These are phyloP conservation scores for Ferrisia virgata DNA, from an alignment of 2,888 invertebrate species.

Conservation along the genomic window DNA sequence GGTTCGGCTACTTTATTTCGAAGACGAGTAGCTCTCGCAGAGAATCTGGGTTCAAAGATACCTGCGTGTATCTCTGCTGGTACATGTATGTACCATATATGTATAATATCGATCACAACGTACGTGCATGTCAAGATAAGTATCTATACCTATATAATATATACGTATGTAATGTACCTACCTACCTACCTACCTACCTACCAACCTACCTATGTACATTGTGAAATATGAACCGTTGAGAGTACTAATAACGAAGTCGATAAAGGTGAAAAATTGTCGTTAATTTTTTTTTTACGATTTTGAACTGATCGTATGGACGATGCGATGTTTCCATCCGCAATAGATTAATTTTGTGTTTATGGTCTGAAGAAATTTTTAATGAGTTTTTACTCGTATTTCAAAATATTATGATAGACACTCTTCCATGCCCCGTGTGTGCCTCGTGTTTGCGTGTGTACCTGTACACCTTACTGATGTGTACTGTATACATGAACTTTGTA, in stretches of 20 bases:
- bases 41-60: background rate
- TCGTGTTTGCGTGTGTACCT: no score
- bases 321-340: background rate
- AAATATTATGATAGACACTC: background rate
- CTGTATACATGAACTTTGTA: background rate
- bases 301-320: background rate
- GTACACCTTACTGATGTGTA: no score
- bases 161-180: background rate
- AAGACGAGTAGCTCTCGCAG: conserved; percentile 9
- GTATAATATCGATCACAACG: background rate
- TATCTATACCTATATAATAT: background rate
- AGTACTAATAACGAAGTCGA: conserved; percentile 4
- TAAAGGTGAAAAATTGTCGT: background rate
- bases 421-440: no score
- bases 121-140: background rate
- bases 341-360: conserved; percentile 2
- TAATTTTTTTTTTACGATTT: conserved; percentile 7
- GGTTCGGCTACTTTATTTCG: background rate
- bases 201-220: no score
- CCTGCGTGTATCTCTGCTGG: background rate
- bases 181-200: no score
- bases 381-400: background rate
- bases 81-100: background rate
- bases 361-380: background rate
- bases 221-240: conserved; percentile 29